These are phyloP conservation scores for Monochamus alternatus DNA, from an alignment of 2,888 invertebrate genomes.

Conservation along the genomic window DNA sequence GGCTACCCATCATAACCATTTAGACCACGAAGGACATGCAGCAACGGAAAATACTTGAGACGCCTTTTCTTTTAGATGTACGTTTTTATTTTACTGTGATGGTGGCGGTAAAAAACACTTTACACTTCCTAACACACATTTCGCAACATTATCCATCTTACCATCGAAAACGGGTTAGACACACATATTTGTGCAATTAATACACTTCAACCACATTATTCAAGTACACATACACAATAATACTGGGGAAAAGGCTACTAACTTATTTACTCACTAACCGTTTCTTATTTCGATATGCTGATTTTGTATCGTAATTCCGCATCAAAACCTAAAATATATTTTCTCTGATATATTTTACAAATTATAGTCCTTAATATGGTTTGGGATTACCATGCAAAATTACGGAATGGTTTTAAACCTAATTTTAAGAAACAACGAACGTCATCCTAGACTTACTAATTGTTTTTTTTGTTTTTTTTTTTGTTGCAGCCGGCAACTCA, in stretches of 20 bases:
- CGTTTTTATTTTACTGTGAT: conserved; percentile 41
- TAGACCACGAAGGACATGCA: conserved; percentile 43
- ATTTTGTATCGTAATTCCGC: background rate
- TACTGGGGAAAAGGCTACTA: background rate
- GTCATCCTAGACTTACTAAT: background rate
- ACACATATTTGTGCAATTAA: background rate
- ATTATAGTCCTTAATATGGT: background rate
- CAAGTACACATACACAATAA: background rate
- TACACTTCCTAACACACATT: background rate
- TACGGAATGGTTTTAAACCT: background rate
- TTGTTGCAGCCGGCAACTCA: conserved; percentile 55
- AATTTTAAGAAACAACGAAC: conserved; percentile 9
- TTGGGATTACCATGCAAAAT: conserved; percentile 6
- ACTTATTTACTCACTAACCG: background rate
- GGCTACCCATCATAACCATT: conserved; percentile 35
- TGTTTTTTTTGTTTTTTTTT: conserved; percentile 44
- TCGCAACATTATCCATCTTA: background rate
- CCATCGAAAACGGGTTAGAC: background rate
- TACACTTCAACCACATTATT: conserved; percentile 2
- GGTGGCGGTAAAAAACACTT: conserved; percentile 35
- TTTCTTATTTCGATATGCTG: background rate
- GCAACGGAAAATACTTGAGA: conserved; percentile 43
- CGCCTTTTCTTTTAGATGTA: conserved; percentile 39
- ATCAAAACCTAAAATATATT: too few species aligned
- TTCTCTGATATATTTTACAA: too few species aligned